phyloP scores from a whole-genome alignment of 2,113 vertebrate species.

The Semnopithecus entellus region DNA sequence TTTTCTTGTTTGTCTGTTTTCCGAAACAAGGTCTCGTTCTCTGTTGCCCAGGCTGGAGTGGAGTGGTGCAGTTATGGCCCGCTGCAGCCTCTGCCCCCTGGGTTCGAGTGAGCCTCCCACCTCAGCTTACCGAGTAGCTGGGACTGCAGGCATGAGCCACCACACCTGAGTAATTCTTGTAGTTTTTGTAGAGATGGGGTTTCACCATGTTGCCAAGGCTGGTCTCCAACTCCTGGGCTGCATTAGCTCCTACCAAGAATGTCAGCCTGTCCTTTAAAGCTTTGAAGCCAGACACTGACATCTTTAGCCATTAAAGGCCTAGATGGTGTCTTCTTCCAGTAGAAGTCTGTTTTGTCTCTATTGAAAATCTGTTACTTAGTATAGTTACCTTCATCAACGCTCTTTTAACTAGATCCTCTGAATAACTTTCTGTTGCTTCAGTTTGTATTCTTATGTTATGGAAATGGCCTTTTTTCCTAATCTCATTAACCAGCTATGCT shows the following conservation, averaged over 20 bases:
- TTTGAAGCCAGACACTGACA: not conserved
- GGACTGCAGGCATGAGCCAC: not conserved
- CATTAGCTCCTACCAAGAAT: not conserved
- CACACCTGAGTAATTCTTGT: not conserved
- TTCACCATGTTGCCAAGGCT: not conserved
- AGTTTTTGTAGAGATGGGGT: not conserved
- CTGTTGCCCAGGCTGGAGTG: not conserved
- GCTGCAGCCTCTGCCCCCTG: not conserved
- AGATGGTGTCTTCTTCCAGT: not conserved
- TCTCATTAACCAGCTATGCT: not conserved
- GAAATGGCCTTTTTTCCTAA: not conserved
- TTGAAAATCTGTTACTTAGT: not conserved
- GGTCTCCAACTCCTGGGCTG: not conserved
- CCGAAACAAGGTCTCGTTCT: not conserved
- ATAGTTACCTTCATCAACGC: not conserved
- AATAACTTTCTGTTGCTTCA: not conserved
- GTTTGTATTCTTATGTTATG: not conserved
- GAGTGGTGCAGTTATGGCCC: not conserved
- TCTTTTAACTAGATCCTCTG: not conserved
- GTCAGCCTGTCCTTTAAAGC: not conserved
- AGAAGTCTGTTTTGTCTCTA: not conserved
- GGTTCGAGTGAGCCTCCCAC: not conserved
- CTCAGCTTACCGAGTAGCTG: not conserved
- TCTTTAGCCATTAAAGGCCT: not conserved
- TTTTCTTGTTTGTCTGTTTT: not conserved